Conservation (phyloP, 1,140 invertebrate species). For the Whitmania pigra region DNA sequence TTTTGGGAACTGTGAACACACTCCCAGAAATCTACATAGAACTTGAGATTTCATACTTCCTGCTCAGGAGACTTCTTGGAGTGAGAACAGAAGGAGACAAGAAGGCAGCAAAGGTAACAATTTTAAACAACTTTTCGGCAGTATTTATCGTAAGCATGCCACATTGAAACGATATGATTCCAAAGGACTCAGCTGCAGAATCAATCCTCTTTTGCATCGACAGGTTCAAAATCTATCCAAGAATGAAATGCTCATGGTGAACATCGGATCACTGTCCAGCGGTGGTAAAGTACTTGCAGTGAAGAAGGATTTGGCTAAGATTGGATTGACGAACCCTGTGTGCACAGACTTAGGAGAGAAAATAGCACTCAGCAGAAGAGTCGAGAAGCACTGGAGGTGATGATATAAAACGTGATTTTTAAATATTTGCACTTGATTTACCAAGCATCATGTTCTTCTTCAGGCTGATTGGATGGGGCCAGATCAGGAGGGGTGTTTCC, state of each 20-base stretch:
- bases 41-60: constrained; percentile 93
- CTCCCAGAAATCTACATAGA: constrained; percentile 95
- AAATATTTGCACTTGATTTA: neutral
- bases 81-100: constrained; percentile 97
- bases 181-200: neutral
- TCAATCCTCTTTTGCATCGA: constrained; percentile 22
- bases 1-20: constrained; percentile 88
- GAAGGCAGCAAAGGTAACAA: constrained; percentile 86
- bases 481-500: constrained; percentile 79
- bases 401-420: too few relatives aligned
- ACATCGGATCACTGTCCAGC: constrained; percentile 96
- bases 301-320: constrained; percentile 93
- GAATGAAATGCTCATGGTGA: constrained; percentile 80
- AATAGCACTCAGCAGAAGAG: constrained; percentile 88
- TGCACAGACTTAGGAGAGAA: constrained; percentile 98
- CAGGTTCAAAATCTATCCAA: constrained; percentile 74
- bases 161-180: neutral
- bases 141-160: too few relatives aligned
- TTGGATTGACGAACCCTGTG: constrained; percentile 87
- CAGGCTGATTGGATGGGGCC: constrained; percentile 90
- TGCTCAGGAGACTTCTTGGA: constrained; percentile 83
- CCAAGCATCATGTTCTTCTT: constrained; percentile 24
- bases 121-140: too few relatives aligned
- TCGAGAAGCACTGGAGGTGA: constrained; percentile 96
- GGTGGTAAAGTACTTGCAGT: constrained; percentile 90